Conservation (phyloP, 2,797 vertebrate genomes). For the Vespertilio murinus region DNA sequence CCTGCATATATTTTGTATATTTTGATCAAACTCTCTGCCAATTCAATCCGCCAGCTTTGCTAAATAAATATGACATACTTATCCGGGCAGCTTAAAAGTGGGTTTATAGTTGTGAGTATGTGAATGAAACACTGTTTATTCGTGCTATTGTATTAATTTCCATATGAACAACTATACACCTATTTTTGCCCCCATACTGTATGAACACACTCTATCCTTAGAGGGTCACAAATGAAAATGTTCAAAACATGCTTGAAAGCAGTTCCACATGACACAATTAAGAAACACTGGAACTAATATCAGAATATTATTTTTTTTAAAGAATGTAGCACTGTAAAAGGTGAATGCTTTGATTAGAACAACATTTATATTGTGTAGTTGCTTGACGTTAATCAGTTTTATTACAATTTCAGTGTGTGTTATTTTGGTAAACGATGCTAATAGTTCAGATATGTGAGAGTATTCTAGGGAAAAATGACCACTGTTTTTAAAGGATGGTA, state of each 20-base stretch:
- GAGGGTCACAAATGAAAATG: constrained; percentile 2
- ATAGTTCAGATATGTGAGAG: constrained; percentile 29
- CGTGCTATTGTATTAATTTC: neutral
- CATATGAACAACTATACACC: too few relatives aligned
- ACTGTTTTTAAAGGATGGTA: constrained; percentile 40
- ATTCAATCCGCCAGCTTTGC: neutral
- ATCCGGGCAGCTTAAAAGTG: neutral
- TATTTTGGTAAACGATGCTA: constrained; percentile 10
- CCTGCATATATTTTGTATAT: neutral
- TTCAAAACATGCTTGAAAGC: neutral
- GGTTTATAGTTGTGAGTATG: neutral
- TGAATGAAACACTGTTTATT: neutral
- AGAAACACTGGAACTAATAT: neutral
- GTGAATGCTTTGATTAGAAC: neutral
- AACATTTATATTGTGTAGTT: neutral
- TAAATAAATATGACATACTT: neutral
- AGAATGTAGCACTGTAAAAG: neutral
- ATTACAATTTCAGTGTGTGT: neutral
- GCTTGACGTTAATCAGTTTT: neutral
- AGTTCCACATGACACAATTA: neutral
- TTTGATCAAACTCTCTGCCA: constrained; percentile 2
- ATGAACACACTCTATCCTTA: neutral
- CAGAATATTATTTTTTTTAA: neutral
- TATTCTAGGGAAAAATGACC: neutral
- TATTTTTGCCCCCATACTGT: neutral